A percentile compares a stretch with the other conserved stretches of the same genome.
Evolutionary conservation across 2,113 vertebrate genomes (phyloP).

Genomic region (Nerophis lumbriciformis): DNA sequence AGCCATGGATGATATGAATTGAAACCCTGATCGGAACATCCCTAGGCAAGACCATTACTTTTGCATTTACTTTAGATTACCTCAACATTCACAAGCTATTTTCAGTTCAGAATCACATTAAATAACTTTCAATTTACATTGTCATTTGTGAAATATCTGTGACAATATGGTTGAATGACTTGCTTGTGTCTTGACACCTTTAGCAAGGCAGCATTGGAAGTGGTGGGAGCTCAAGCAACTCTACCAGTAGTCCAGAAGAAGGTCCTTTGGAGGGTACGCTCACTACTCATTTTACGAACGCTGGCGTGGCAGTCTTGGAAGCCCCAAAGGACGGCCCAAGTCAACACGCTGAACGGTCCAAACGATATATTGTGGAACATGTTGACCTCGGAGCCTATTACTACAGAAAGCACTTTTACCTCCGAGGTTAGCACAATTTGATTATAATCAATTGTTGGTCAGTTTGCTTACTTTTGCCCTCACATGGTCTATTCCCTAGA

Average conservation of each 20-base stretch:
- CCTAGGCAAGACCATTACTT: no score
- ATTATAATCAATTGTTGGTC: no score
- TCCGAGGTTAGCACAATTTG: slow-evolving; percentile 81
- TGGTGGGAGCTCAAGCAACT: slow-evolving; percentile 65
- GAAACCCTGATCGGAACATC: no score
- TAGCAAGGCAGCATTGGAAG: slow-evolving; percentile 81
- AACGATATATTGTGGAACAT: slow-evolving; percentile 91
- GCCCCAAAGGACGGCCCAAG: slow-evolving; percentile 86
- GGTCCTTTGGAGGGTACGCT: slow-evolving; percentile 83
- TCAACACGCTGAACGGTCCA: slow-evolving; percentile 86
- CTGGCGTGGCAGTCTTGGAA: slow-evolving; percentile 93
- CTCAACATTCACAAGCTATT: no score
- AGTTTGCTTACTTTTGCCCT: background rate
- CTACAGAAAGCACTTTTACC: slow-evolving; percentile 94
- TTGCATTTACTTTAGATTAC: no score
- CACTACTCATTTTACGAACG: slow-evolving; percentile 90
- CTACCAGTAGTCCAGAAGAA: slow-evolving; percentile 80
- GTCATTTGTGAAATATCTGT: background rate
- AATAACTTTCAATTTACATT: no score
- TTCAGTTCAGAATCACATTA: no score
- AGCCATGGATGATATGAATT: no score
- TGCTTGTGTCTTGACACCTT: slow-evolving; percentile 8
- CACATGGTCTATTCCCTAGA: slow-evolving; percentile 66
- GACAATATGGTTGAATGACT: background rate
- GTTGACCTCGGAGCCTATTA: slow-evolving; percentile 95